Evolutionary conservation across 2,113 vertebrate species (phyloP).

Genomic region (Gadus macrocephalus): DNA sequence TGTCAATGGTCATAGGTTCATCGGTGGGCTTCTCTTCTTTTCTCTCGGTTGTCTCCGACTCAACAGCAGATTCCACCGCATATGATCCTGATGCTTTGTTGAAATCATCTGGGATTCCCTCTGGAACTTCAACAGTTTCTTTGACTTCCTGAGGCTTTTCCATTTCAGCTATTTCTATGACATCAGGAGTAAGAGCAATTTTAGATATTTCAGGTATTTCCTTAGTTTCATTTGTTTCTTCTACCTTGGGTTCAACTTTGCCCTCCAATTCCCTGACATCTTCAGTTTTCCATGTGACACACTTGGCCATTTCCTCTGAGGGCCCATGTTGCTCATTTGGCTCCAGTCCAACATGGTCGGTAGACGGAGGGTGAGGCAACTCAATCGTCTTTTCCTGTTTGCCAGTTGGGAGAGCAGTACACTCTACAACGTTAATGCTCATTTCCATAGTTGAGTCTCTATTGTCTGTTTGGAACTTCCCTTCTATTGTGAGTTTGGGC

Average conservation of each 20-base stretch:
- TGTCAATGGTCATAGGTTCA: neutral
- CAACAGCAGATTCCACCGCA: slow-evolving; percentile 2
- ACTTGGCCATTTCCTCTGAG: slow-evolving; percentile 17
- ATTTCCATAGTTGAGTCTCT: slow-evolving; percentile 20
- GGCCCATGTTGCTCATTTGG: neutral
- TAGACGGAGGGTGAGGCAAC: neutral
- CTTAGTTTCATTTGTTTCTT: slow-evolving; percentile 16
- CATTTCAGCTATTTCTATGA: neutral
- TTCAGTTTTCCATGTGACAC: neutral
- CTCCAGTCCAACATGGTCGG: slow-evolving; percentile 27
- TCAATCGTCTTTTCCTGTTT: slow-evolving; percentile 8
- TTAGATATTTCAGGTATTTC: slow-evolving; percentile 16
- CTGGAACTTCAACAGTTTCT: neutral
- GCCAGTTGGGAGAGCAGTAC: neutral
- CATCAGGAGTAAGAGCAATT: neutral
- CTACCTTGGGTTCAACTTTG: slow-evolving; percentile 12
- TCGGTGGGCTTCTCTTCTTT: slow-evolving; percentile 20
- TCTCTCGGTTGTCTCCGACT: neutral
- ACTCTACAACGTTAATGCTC: slow-evolving; percentile 9
- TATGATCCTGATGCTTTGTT: slow-evolving; percentile 7
- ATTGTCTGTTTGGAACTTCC: slow-evolving; percentile 17
- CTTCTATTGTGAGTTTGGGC: neutral
- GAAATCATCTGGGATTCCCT: slow-evolving; percentile 7
- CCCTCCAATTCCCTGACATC: slow-evolving; percentile 2
- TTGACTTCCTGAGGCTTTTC: slow-evolving; percentile 9